Base-by-base conservation (phyloP, 2,888 invertebrate genomes). In the Drosophila kuntzei region DNA sequence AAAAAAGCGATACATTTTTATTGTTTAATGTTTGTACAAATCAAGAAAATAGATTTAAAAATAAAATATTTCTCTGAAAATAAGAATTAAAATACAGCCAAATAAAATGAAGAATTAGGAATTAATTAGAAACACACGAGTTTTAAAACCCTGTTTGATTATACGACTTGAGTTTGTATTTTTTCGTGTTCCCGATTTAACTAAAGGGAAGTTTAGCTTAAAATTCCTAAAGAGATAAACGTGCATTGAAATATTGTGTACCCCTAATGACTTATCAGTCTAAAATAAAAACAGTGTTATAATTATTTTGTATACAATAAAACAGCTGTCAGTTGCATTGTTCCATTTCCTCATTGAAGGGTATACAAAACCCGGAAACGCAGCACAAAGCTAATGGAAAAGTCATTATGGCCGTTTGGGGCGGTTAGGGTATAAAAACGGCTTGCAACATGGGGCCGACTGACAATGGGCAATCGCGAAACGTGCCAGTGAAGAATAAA, bases 401-500 rank as follows among this genome's bases (percentile, higher is more conserved):
- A 53, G 32, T 34, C 14, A 43, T 51, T 46, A 20, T 39, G 16
- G 14, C 22, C 37, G 6, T 7, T 34, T 2, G 4, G 7, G 2
- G 7, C 11, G 29, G 29, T 22, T 29, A 71, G 69, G 27, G 62
- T 63, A 43, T 68, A 54, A 12, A 25, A 12, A 37, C 18, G 37
- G 39, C 37, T 70, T 62, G 44, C 53, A 53, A 29, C 46, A 62
- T 63, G 63, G 70, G 44, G 39, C 49, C 49, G 20, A 41, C 57
- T 72, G 39, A 75, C 71, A 79, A 79, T 79, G 65, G 69, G 46
- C 25, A 69, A 71, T 46, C 54, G 50, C 55, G 58, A 76, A 72
- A 76, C 76, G 72, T 76, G 76, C 63, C 69, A 54, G 76, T 27
- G 49, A 70, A 75, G 73, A 74, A 71, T 76, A 53, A 60, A 71